phyloP scores from a whole-genome alignment of 2,113 vertebrate genomes.

The Dascyllus trimaculatus region DNA sequence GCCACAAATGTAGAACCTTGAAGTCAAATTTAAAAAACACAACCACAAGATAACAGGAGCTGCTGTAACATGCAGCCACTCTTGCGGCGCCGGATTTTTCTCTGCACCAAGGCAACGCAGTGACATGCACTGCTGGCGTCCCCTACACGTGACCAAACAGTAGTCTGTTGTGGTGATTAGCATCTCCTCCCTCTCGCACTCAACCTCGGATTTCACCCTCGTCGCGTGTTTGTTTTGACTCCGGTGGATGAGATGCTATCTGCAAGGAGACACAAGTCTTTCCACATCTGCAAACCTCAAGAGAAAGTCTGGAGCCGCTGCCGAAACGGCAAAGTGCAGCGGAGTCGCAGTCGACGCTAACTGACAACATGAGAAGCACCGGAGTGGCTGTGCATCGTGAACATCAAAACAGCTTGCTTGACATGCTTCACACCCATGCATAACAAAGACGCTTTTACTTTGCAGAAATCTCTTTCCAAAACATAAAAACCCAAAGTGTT shows the following conservation, averaged over 20 bases:
- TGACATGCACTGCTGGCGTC: not conserved
- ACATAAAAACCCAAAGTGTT: not conserved
- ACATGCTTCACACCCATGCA: not conserved
- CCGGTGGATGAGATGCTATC: constrained; percentile 56
- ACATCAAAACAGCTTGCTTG: constrained; percentile 1
- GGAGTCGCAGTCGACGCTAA: constrained; percentile 1
- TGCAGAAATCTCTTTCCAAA: not conserved
- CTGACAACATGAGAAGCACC: not conserved
- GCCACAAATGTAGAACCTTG: constrained; percentile 2
- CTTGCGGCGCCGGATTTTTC: not conserved
- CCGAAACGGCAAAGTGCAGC: constrained; percentile 22
- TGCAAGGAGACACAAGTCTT: constrained; percentile 51
- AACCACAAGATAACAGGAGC: constrained; percentile 6
- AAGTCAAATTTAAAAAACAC: not conserved
- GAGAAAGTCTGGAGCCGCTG: constrained; percentile 51
- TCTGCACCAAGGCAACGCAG: not conserved
- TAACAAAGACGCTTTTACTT: constrained; percentile 1
- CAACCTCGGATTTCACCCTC: constrained; percentile 7
- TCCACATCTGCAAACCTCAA: constrained; percentile 34
- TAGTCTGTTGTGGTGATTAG: constrained; percentile 23
- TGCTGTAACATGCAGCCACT: constrained; percentile 4
- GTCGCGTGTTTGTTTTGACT: constrained; percentile 73
- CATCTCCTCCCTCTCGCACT: constrained; percentile 19
- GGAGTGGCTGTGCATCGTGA: constrained; percentile 3
- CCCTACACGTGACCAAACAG: not conserved